Conservation (phyloP, 2,113 vertebrate species). For the Urocolius indicus region DNA sequence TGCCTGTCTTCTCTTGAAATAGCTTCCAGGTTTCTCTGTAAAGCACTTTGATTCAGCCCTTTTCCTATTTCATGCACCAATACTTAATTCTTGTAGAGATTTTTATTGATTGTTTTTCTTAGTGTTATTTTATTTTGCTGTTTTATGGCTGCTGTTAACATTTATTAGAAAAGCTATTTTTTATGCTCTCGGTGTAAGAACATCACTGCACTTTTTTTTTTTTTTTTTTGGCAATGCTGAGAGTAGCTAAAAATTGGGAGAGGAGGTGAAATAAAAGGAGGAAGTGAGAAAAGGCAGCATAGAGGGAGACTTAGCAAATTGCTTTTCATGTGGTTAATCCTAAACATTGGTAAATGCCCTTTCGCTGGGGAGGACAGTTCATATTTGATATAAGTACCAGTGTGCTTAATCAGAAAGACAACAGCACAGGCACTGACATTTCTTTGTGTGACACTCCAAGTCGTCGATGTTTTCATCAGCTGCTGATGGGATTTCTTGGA, state of each 20-base stretch:
- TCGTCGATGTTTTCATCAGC: neutral
- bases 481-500: neutral
- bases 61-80: neutral
- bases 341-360: neutral
- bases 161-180: neutral
- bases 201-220: neutral
- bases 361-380: neutral
- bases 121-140: neutral
- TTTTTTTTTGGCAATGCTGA: neutral
- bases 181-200: neutral
- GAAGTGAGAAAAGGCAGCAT: neutral
- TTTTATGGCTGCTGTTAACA: neutral
- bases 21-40: neutral
- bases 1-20: neutral
- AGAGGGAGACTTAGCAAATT: neutral
- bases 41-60: neutral
- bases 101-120: constrained; percentile 11
- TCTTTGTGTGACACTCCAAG: neutral
- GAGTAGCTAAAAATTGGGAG: neutral
- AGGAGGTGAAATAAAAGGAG: neutral
- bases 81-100: neutral
- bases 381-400: neutral
- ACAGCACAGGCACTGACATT: neutral
- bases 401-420: neutral
- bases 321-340: neutral